These are phyloP conservation scores for Stigmatopora nigra DNA, from an alignment of 2,113 vertebrate species.

Conservation along the genomic window DNA sequence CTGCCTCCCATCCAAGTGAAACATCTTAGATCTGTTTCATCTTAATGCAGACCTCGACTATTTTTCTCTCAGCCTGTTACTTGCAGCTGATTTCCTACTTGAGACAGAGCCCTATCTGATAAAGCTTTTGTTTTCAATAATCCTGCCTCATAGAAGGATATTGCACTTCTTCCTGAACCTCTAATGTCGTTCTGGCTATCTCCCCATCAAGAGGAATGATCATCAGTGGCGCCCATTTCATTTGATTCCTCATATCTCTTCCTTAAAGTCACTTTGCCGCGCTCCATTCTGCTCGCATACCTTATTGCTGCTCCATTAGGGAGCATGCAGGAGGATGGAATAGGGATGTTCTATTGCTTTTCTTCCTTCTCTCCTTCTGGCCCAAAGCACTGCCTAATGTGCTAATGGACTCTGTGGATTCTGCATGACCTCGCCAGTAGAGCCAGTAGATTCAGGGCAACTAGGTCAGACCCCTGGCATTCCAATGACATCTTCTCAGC, in stretches of 20 bases:
- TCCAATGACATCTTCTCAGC: constrained; percentile 16
- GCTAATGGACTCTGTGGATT: constrained; percentile 63
- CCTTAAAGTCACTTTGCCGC: constrained; percentile 27
- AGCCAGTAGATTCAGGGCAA: constrained; percentile 24
- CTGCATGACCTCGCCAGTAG: constrained; percentile 42
- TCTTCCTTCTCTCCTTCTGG: constrained; percentile 39
- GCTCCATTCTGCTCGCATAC: constrained; percentile 16
- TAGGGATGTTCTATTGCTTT: constrained; percentile 53
- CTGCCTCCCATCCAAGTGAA: not conserved
- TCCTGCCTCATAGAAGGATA: constrained; percentile 9
- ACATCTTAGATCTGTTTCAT: not conserved
- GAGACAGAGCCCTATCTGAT: not conserved
- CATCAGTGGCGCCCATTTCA: constrained; percentile 47
- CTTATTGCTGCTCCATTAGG: constrained; percentile 48
- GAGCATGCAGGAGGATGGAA: constrained; percentile 42
- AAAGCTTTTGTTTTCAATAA: constrained; percentile 19
- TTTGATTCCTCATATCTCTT: constrained; percentile 49
- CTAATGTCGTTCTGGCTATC: constrained; percentile 30
- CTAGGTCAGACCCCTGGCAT: constrained; percentile 22
- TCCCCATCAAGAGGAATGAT: constrained; percentile 52
- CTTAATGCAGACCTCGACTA: not conserved
- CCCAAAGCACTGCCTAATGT: constrained; percentile 52
- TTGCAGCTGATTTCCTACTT: not conserved
- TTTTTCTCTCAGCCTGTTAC: not conserved
- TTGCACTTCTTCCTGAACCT: constrained; percentile 10